These are phyloP conservation scores for Apaloderma vittatum DNA, from an alignment of 2,113 vertebrate species.

Conservation along the genomic window DNA sequence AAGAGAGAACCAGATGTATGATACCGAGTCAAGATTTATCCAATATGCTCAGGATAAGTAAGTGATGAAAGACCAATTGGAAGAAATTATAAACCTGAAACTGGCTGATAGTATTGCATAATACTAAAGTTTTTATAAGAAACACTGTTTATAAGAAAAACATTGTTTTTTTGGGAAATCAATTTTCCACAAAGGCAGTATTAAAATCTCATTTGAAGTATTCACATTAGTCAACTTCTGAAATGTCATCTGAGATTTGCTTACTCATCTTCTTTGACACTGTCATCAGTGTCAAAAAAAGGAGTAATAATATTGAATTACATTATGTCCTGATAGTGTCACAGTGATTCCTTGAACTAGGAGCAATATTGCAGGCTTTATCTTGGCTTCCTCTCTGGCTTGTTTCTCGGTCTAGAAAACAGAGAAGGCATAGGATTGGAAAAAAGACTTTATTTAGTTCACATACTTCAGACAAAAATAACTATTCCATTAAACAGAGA, in stretches of 20 bases:
- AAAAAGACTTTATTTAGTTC: background rate
- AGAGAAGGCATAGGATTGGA: background rate
- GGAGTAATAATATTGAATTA: background rate
- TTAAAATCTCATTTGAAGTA: background rate
- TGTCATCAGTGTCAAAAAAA: background rate
- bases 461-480: background rate
- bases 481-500: background rate
- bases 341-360: background rate
- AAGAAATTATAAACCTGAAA: background rate
- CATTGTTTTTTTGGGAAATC: background rate
- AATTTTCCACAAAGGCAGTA: background rate
- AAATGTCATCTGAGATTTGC: background rate
- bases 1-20: slow-evolving; percentile 66
- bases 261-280: background rate
- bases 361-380: background rate
- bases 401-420: background rate
- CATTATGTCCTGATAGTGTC: background rate
- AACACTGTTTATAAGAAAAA: background rate
- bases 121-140: background rate
- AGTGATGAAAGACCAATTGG: background rate
- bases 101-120: background rate
- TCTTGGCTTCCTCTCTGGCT: background rate
- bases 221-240: background rate
- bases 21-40: slow-evolving; percentile 20
- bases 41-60: background rate